Percentiles rank a stretch among this genome's conserved stretches.
Evolutionary conservation across 2,113 vertebrate genomes (phyloP).

Genomic region (Empidonax traillii): DNA sequence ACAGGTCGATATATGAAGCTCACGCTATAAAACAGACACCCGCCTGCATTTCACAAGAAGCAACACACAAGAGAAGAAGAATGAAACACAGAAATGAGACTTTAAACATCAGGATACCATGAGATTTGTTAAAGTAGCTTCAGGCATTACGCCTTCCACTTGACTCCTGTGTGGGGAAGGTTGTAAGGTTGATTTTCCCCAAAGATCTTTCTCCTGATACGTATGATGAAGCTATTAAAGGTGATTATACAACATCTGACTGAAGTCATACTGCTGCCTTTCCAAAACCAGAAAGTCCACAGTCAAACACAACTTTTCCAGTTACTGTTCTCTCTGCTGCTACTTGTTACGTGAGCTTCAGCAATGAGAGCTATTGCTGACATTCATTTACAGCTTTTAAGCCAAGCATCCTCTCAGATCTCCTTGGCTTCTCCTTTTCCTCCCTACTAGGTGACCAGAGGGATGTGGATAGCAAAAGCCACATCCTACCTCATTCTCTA

Average conservation of each 20-base stretch:
- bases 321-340: neutral
- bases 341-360: neutral
- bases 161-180: neutral
- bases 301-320: neutral
- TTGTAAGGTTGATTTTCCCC: neutral
- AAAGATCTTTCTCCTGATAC: neutral
- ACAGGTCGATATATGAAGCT: fast-evolving
- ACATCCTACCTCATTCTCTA: neutral
- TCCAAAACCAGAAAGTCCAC: neutral
- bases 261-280: neutral
- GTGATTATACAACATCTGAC: neutral
- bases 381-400: neutral
- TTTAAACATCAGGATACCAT: neutral
- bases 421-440: neutral
- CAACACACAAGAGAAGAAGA: neutral
- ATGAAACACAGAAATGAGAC: neutral
- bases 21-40: neutral
- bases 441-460: neutral
- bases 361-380: neutral
- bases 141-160: neutral
- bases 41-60: neutral
- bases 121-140: neutral
- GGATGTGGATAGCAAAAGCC: neutral
- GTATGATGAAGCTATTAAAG: neutral
- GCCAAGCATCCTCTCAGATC: neutral